Base-by-base conservation (phyloP, 2,797 vertebrate species). In the Nasua narica region DNA sequence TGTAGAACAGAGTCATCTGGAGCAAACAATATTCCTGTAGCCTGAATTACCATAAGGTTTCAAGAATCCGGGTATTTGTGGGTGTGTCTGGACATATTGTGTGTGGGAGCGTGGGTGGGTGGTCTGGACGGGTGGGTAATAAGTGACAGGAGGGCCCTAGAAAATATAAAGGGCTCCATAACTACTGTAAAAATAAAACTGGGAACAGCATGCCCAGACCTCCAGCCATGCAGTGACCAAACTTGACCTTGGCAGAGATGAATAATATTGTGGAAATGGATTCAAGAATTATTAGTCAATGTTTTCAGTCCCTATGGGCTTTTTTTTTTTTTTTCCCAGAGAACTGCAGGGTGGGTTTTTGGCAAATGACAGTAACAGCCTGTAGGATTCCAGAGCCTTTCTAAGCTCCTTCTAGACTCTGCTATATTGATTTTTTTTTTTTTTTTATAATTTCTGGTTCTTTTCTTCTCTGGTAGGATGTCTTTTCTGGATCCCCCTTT, bases 181-280 rank as follows among this genome's bases (percentile, higher is more conserved):
- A 98, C 96, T 97, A 97, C 97, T 97, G 81, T 97, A 95, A 98
- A 97, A 97, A 97, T 97, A 98, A 97, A 97, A 92, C 95, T 82
- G 56, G 77, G 87, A 97, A 84, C 91, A 72, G 95, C 52, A 60
- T 76, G 94, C 91, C 91, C 90, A 96, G 97, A 98, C 96, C 96
- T 98, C 97, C 97, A 97, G 94, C 93, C 95, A 97, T 14, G 95
- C 72, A 2, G 90, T 96, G 96, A 97, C 96, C 96, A 97, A 90
- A 67, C 25, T 92, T 97, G 96, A 97, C 97, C 97, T 97, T 94
- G 96, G 97, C 93, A 96, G 95, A 91, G 91, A 93, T 88, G 94
- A 96, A 94, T 91, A 95, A 96, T 91, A 90, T 18, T 67, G 91
- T 96, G 93, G 95, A 96, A 91, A 97, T 96, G 89, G 93, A 96